A percentile compares a stretch with the other conserved stretches of the same genome.
phyloP scores from a whole-genome alignment of 2,888 invertebrate genomes.

The Latheticus oryzae region DNA sequence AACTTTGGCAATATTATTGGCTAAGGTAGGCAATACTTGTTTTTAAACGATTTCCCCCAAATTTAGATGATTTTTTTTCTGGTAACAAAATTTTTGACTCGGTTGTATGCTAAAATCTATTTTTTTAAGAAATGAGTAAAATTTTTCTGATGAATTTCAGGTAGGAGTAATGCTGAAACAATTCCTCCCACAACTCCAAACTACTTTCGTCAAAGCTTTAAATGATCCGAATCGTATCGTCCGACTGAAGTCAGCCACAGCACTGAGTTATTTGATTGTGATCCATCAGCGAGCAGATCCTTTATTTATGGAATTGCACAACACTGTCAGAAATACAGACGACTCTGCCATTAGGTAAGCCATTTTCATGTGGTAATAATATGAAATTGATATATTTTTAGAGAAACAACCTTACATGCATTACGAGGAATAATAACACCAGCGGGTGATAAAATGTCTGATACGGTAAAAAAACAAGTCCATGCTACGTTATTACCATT shows the following conservation, averaged over 20 bases:
- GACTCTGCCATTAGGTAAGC: slow-evolving; percentile 77
- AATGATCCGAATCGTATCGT: slow-evolving; percentile 90
- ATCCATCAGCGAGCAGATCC: slow-evolving; percentile 96
- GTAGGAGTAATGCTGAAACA: slow-evolving; percentile 96
- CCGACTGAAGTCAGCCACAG: slow-evolving; percentile 88
- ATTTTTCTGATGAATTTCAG: slow-evolving; percentile 66
- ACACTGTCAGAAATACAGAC: slow-evolving; percentile 84
- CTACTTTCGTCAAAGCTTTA: slow-evolving; percentile 95
- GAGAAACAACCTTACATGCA: slow-evolving; percentile 94
- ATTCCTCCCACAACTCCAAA: slow-evolving; percentile 98
- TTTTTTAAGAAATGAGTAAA: no score
- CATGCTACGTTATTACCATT: slow-evolving; percentile 76
- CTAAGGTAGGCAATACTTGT: slow-evolving; percentile 83
- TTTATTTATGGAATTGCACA: slow-evolving; percentile 92
- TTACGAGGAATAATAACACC: slow-evolving; percentile 85
- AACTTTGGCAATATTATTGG: slow-evolving; percentile 90
- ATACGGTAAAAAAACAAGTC: slow-evolving; percentile 79
- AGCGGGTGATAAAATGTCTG: slow-evolving; percentile 91
- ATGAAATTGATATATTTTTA: no score
- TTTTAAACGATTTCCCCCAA: slow-evolving; percentile 3
- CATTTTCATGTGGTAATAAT: no score
- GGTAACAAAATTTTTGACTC: no score
- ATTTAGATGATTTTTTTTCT: no score
- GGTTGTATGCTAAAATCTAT: no score
- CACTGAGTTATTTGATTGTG: slow-evolving; percentile 86